These are phyloP conservation scores for Phrynocephalus vlangalii DNA, from an alignment of 2,797 vertebrate species.

Conservation along the genomic window DNA sequence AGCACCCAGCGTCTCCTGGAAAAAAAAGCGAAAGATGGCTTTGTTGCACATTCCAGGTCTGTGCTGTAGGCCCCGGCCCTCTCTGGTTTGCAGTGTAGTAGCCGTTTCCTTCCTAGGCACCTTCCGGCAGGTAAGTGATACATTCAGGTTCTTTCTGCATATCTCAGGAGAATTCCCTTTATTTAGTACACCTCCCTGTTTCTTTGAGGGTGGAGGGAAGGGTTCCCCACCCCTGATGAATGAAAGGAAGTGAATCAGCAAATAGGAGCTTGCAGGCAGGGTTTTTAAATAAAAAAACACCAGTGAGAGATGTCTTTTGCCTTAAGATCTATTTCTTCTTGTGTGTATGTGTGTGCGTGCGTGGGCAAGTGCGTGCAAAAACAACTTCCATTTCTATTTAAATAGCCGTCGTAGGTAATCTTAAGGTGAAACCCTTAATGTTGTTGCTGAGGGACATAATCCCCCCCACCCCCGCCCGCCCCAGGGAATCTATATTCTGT, in stretches of 20 bases:
- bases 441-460: constrained; percentile 21
- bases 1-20: constrained; percentile 71
- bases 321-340: constrained; percentile 37
- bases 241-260: constrained; percentile 59
- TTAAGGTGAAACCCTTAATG: constrained; percentile 37
- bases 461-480: not conserved
- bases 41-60: constrained; percentile 68
- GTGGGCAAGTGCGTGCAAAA: constrained; percentile 18
- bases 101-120: constrained; percentile 35
- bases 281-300: constrained; percentile 9
- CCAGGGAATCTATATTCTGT: not conserved
- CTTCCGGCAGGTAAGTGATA: constrained; percentile 70
- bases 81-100: constrained; percentile 48
- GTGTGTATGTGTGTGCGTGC: not conserved
- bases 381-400: constrained; percentile 48
- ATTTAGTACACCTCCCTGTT: constrained; percentile 45
- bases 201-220: not conserved
- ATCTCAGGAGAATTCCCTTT: constrained; percentile 35
- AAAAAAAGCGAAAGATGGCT: constrained; percentile 73
- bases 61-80: constrained; percentile 60
- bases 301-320: constrained; percentile 29
- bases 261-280: constrained; percentile 46
- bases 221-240: not conserved
- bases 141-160: constrained; percentile 26
- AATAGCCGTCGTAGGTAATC: constrained; percentile 51